Conservation (phyloP, 2,113 vertebrate species). For the Fukomys damarensis region DNA sequence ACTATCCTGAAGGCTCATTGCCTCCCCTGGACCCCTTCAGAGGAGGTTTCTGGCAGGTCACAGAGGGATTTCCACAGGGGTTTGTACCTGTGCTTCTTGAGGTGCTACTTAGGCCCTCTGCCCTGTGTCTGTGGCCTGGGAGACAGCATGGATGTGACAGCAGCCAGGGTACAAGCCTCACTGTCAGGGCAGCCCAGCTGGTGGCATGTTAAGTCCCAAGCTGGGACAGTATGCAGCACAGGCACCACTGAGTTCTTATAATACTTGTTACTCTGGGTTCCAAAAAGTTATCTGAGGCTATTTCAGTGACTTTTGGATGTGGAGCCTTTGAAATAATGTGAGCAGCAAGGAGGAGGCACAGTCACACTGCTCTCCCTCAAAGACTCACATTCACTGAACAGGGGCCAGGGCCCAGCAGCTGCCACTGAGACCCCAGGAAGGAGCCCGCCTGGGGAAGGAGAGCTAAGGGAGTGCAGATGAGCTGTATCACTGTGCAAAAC, state of each 20-base stretch:
- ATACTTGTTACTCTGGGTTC: no score
- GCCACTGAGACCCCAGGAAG: background rate
- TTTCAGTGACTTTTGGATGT: background rate
- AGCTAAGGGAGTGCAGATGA: background rate
- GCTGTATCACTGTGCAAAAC: background rate
- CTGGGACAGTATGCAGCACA: fast-evolving
- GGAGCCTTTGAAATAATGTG: background rate
- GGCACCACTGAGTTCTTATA: background rate
- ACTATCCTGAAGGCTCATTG: fast-evolving
- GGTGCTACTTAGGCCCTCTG: background rate
- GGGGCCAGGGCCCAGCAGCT: background rate
- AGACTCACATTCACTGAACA: background rate
- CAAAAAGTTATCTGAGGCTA: background rate
- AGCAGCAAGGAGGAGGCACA: background rate
- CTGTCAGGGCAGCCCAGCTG: fast-evolving
- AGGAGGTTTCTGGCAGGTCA: fast-evolving
- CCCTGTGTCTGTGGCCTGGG: background rate
- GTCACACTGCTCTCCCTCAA: no score
- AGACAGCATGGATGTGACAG: fast-evolving
- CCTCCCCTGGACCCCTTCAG: background rate
- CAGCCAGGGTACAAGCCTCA: background rate
- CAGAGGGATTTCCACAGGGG: background rate
- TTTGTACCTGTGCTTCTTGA: background rate
- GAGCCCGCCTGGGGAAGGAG: background rate
- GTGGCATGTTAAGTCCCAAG: fast-evolving